Evolutionary conservation across 2,888 invertebrate species (phyloP).

Genomic region (Scaptomyza reducta): DNA sequence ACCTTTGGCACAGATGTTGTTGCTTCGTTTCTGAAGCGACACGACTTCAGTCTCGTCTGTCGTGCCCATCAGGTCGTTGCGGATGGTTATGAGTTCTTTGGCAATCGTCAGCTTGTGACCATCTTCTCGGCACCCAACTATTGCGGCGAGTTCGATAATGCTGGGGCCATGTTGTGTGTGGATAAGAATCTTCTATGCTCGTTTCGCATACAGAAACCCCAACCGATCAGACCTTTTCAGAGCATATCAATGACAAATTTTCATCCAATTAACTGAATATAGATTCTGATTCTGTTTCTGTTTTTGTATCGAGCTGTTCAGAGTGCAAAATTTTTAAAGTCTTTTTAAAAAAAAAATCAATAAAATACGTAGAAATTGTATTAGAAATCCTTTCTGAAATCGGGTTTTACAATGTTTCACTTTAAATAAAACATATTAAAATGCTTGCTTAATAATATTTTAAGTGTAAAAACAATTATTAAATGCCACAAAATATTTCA

Average conservation of each 20-base stretch:
- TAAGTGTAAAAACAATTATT: slow-evolving; percentile 2
- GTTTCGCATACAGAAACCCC: slow-evolving; percentile 96
- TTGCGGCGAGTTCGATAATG: slow-evolving; percentile 94
- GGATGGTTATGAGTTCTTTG: slow-evolving; percentile 98
- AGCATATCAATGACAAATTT: not conserved
- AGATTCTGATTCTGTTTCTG: too few relatives aligned
- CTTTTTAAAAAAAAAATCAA: too few relatives aligned
- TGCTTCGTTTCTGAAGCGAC: slow-evolving; percentile 98
- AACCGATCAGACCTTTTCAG: slow-evolving; percentile 87
- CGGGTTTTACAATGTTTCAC: too few relatives aligned
- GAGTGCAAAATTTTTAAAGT: not conserved
- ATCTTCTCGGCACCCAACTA: slow-evolving; percentile 96
- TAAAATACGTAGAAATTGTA: too few relatives aligned
- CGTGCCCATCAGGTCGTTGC: slow-evolving; percentile 93
- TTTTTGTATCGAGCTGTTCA: too few relatives aligned
- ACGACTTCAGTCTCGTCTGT: slow-evolving; percentile 95
- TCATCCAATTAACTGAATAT: too few relatives aligned
- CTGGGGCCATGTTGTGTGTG: slow-evolving; percentile 96
- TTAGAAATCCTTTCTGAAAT: too few relatives aligned
- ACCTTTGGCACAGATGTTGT: slow-evolving; percentile 99
- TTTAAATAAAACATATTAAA: too few relatives aligned
- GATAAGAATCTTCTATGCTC: slow-evolving; percentile 99
- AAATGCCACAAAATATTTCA: not conserved
- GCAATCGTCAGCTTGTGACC: slow-evolving; percentile 96
- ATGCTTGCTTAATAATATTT: not conserved